Evolutionary conservation across 2,797 vertebrate species (phyloP).

Genomic region (Poecilia gillii): DNA sequence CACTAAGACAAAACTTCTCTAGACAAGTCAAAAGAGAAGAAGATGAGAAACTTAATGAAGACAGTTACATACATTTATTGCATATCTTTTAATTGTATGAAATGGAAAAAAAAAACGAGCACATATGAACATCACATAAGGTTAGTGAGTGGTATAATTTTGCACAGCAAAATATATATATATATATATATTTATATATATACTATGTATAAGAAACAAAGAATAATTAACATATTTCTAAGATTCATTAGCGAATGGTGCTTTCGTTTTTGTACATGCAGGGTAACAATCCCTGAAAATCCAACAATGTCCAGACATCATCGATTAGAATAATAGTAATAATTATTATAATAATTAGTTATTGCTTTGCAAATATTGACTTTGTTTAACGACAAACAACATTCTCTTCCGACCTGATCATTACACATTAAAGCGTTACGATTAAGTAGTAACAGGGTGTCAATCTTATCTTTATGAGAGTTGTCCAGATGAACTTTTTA

Average conservation of each 20-base stretch:
- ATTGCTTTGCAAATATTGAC: constrained; percentile 96
- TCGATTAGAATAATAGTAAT: constrained; percentile 87
- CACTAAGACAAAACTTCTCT: constrained; percentile 40
- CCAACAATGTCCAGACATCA: constrained; percentile 91
- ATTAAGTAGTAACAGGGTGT: constrained; percentile 88
- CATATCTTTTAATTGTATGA: constrained; percentile 89
- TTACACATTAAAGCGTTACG: constrained; percentile 86
- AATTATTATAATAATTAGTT: constrained; percentile 79
- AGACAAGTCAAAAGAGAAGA: constrained; percentile 68
- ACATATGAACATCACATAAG: constrained; percentile 98
- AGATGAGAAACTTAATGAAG: constrained; percentile 79
- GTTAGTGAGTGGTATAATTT: constrained; percentile 99
- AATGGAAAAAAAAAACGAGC: constrained; percentile 86
- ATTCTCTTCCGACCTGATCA: constrained; percentile 90
- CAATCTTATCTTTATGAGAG: constrained; percentile 86
- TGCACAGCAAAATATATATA: constrained; percentile 99
- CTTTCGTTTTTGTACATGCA: constrained; percentile 92
- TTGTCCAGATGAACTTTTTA: constrained; percentile 76
- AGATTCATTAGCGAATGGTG: constrained; percentile 93
- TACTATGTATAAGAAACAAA: constrained; percentile 66
- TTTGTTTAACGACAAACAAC: constrained; percentile 86
- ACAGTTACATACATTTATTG: constrained; percentile 85
- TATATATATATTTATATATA: constrained; percentile 89
- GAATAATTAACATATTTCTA: constrained; percentile 94
- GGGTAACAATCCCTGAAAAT: constrained; percentile 95